Percentiles rank a stretch among this genome's conserved stretches.
Conservation (phyloP, 2,113 vertebrate genomes). For the Dipodomys ordii region DNA sequence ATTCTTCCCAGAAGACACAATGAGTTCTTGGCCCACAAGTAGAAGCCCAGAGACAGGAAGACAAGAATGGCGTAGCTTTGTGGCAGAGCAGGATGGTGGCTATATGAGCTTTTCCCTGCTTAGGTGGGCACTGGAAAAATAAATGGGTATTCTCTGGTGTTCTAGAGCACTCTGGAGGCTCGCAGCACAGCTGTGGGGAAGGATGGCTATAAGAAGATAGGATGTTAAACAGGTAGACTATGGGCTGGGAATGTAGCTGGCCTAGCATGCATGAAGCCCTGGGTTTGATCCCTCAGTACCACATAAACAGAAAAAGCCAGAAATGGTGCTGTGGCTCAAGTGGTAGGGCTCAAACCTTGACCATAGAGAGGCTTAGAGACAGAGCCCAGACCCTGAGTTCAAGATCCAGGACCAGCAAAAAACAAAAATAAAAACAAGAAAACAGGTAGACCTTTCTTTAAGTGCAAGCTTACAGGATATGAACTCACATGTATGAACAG, state of each 20-base stretch:
- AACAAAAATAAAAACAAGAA: no score
- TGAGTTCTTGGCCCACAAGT: neutral
- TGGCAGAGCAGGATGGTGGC: neutral
- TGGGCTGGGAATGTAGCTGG: no score
- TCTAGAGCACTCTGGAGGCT: neutral
- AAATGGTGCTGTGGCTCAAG: no score
- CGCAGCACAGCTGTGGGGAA: neutral
- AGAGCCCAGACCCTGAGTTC: no score
- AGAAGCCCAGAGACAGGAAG: slow-evolving; percentile 1
- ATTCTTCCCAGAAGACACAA: neutral
- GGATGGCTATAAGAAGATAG: neutral
- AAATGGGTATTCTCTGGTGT: neutral
- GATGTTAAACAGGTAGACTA: neutral
- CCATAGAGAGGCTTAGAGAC: no score
- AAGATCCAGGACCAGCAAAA: no score
- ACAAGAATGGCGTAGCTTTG: neutral
- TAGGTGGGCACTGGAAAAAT: neutral
- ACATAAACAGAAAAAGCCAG: no score
- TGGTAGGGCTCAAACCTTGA: no score
- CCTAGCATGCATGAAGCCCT: no score
- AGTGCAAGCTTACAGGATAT: neutral
- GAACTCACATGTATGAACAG: neutral
- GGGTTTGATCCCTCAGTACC: no score
- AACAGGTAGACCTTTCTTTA: neutral
- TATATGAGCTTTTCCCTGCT: neutral